Percentiles rank a stretch among this genome's conserved stretches.
Evolutionary conservation across 2,113 vertebrate species (phyloP).

Genomic region (Salminus brasiliensis): DNA sequence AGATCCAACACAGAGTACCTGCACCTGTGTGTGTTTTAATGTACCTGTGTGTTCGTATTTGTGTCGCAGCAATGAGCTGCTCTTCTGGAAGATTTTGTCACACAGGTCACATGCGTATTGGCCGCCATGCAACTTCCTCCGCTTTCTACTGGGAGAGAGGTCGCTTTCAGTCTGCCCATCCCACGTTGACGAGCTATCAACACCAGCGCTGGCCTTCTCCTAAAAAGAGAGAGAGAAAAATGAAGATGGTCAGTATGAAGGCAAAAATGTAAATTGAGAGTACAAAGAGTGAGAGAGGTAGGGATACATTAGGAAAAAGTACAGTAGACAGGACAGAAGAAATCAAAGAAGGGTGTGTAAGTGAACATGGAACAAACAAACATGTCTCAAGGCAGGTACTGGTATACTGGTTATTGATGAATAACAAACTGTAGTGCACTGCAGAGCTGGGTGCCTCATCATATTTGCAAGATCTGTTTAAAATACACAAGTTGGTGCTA

Average conservation of each 20-base stretch:
- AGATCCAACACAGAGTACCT: not conserved
- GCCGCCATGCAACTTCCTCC: slow-evolving; percentile 87
- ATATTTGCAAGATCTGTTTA: too few species aligned
- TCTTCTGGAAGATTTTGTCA: slow-evolving; percentile 99
- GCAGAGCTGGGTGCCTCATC: too few species aligned
- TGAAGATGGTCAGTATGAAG: not conserved
- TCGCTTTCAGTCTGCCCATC: slow-evolving; percentile 91
- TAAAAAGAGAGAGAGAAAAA: slow-evolving; percentile 41
- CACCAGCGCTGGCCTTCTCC: slow-evolving; percentile 83
- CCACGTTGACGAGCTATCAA: slow-evolving; percentile 80
- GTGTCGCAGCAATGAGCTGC: slow-evolving; percentile 94
- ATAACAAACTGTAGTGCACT: too few species aligned
- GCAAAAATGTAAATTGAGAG: too few species aligned
- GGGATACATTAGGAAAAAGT: not conserved
- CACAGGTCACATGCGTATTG: slow-evolving; percentile 96
- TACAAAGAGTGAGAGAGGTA: not conserved
- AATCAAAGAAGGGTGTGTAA: not conserved
- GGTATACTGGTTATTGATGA: too few species aligned
- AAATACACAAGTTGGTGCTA: too few species aligned
- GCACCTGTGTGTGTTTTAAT: not conserved
- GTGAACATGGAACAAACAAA: too few species aligned
- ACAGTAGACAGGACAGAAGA: not conserved
- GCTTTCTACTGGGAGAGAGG: slow-evolving; percentile 84
- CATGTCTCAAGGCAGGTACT: too few species aligned
- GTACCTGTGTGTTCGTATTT: slow-evolving; percentile 99